These are phyloP conservation scores for Parazoanthus darwini DNA, from an alignment of 92 coral and sea anemone species.

Conservation along the genomic window DNA sequence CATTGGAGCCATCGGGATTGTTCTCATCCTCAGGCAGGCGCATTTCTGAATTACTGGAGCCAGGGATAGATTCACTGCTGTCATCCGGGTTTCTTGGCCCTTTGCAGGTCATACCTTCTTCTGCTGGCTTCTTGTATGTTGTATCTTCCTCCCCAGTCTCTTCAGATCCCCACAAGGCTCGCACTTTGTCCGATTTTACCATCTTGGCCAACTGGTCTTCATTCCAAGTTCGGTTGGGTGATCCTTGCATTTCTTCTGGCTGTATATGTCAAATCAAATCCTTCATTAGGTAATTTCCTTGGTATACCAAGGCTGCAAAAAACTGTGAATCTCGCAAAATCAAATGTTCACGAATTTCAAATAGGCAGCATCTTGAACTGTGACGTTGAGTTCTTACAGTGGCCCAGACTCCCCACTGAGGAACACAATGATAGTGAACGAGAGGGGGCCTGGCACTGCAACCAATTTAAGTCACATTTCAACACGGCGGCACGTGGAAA, in stretches of 20 bases:
- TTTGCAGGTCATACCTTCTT: not conserved
- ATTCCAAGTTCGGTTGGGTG: slow-evolving; percentile 4
- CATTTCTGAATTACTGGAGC: not conserved
- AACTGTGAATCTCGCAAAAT: not conserved
- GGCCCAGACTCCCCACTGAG: too few species aligned
- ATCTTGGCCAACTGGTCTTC: slow-evolving; percentile 22
- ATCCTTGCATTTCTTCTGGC: not conserved
- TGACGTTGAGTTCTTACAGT: too few species aligned
- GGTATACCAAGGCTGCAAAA: not conserved
- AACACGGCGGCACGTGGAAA: too few species aligned
- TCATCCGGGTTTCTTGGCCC: not conserved
- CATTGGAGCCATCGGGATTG: not conserved
- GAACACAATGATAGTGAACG: too few species aligned
- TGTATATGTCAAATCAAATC: not conserved
- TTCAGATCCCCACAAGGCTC: slow-evolving; percentile 29
- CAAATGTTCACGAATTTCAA: not conserved
- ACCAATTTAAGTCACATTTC: too few species aligned
- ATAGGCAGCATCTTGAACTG: not conserved
- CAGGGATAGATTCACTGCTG: not conserved
- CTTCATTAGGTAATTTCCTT: not conserved
- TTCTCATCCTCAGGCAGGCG: not conserved
- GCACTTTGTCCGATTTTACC: slow-evolving; percentile 26
- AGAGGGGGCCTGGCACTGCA: too few species aligned
- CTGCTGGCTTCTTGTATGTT: not conserved
- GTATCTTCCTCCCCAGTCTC: not conserved